Conservation (phyloP, 2,888 invertebrate species). For the Trissonchulus sp. region DNA sequence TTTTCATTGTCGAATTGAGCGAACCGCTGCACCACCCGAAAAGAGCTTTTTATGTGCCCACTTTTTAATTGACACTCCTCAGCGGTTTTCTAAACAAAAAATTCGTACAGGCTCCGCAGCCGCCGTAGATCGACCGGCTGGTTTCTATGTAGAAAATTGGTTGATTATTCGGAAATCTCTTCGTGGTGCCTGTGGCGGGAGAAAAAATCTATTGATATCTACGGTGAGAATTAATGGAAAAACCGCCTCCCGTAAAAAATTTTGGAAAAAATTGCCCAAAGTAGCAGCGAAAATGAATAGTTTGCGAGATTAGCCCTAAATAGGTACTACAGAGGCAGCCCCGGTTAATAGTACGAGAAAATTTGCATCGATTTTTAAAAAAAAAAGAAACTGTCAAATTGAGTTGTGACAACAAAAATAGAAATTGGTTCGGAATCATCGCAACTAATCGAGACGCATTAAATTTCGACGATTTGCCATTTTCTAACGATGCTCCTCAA, state of each 20-base stretch:
- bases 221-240: not conserved
- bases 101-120: not conserved
- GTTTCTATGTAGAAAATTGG: not conserved
- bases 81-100: not conserved
- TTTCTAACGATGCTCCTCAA: slow-evolving; percentile 9
- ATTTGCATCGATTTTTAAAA: not conserved
- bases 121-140: not conserved
- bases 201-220: not conserved
- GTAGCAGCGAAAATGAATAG: not conserved
- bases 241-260: not conserved
- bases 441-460: slow-evolving; percentile 11
- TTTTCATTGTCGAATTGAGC: not conserved
- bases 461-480: slow-evolving; percentile 2
- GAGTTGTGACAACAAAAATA: slow-evolving; percentile 24
- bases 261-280: not conserved
- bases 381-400: not conserved
- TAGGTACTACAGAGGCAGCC: not conserved
- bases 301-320: not conserved
- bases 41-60: not conserved
- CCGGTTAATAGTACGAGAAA: not conserved
- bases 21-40: not conserved
- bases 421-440: not conserved
- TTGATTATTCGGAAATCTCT: not conserved
- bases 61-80: not conserved
- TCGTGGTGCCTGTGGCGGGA: not conserved